Base-by-base conservation (phyloP, 92 coral and sea anemone genomes). In the Heliopora coerulea region DNA sequence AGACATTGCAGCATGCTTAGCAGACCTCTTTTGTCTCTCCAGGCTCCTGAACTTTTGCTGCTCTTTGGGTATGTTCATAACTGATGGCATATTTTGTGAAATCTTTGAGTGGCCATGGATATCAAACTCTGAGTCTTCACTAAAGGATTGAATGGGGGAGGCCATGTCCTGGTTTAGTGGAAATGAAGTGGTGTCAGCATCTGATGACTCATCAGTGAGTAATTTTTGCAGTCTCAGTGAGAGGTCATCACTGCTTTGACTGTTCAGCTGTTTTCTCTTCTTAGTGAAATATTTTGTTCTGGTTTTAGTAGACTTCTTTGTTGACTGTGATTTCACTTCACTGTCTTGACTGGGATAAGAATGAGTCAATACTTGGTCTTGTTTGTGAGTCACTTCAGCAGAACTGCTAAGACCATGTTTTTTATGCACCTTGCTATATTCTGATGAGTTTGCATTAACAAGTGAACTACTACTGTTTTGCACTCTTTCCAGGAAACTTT, bases 121-220 rank as follows among this genome's bases (percentile, higher is more conserved):
- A 68, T 50, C 58, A 10, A 68, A 49, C 26, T 54, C 62, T 0
- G 61, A 29, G 21, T 69, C 62, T n/a, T 69, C 63, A 49, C 63
- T 70, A 49, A 52, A 54, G 14, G 57, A 49, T 34, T 49, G 29
- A 67, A 44, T 49, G 12, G 74, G 32, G 9, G 56, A 44, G 1
- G 57, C 9, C 0, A 44, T 30, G 29, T 67, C 74, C 10, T 67
- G 57, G 21, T 44, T 25, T 13, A 27, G n/a, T 10, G 72, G 19
- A 3, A 17, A 50, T 23, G 30, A 67, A 49, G 50, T 63, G 30
- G 44, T 59, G 2, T 67, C 74, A 5, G 23, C 37, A 11, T 44
- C 59, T 13, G 74, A 67, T n/a, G 54, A 24, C 0, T 67, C 74
- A 0, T 67, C 74, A 17, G 57, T 21, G 40, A 67, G 74, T 24